Base-by-base conservation (phyloP, 1,140 invertebrate genomes). In the Drosophila miranda region DNA sequence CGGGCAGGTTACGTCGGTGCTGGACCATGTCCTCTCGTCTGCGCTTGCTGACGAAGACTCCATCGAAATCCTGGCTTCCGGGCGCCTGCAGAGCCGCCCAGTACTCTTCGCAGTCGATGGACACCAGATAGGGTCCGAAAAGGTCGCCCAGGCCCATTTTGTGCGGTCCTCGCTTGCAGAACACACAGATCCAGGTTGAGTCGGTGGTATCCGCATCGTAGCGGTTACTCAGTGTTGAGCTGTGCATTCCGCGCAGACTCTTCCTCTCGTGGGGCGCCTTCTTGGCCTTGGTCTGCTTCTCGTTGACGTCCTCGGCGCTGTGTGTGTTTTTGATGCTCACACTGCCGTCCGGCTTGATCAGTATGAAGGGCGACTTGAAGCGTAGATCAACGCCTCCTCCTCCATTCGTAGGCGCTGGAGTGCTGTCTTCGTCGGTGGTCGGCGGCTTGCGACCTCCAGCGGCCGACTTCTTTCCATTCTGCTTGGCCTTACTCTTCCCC, bases 71-170 rank as follows among this genome's bases (percentile, higher is more conserved):
- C 45, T 86, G 67, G 1, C 49, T 45, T 8, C 81, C 82, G 6
- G 87, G 70, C 5, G 75, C 55, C 14, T 84, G 83, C 48, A 88
- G n/a, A 1, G 83, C 83, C 2, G 63, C 53, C 6, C 83, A 75
- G 16, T 92, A 94, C 64, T 94, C 93, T 1, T 93, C 92, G 77
- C 92, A 93, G 58, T 93, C 91, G 5, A 89, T 93, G 9, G 93
- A 93, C n/a, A 96, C 93, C 54, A 95, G 92, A 88, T 99, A 99
- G 0, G 98, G 98, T 0, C 98, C 98, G 91, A 98, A 99, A 43
- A 99, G 93, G 92, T 99, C 98, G 8, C 98, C 97, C 21, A 96
- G 92, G 77, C 93, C 92, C 50, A 93, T 92, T 61, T 94, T 94
- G 92, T 98, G 97, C 7, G 97, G 97, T 4, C 96, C 95, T 67